A percentile compares a stretch with the other conserved stretches of the same genome.
phyloP scores from a whole-genome alignment of 2,888 invertebrate species.

The Drosophila eohydei region DNA sequence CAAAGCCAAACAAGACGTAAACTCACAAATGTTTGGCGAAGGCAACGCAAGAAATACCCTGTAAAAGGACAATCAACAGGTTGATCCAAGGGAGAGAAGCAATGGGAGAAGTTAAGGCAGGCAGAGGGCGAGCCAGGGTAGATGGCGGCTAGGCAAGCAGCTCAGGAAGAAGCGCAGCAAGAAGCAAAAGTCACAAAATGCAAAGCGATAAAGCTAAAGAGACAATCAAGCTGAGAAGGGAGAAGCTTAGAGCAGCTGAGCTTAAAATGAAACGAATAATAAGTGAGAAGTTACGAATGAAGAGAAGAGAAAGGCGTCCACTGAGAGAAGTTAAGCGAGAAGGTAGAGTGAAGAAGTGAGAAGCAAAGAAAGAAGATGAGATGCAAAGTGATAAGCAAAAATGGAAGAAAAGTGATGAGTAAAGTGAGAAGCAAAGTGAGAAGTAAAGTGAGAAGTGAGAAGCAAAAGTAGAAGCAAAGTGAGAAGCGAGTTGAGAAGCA shows the following conservation, averaged over 20 bases:
- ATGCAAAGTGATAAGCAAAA: too few species aligned
- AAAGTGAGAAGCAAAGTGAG: not conserved
- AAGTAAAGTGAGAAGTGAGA: not conserved
- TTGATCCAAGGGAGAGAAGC: too few species aligned
- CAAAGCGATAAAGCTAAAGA: too few species aligned
- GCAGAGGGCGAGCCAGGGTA: not conserved
- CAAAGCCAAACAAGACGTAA: constrained; percentile 61
- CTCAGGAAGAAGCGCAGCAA: too few species aligned
- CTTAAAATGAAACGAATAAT: not conserved
- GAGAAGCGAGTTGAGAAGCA: not conserved
- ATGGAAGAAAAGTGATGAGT: too few species aligned
- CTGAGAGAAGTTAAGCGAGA: not conserved
- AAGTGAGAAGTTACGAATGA: not conserved
- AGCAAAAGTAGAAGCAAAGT: not conserved
- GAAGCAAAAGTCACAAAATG: too few species aligned
- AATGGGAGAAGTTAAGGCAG: not conserved
- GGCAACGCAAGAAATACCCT: constrained; percentile 30
- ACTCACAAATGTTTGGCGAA: not conserved
- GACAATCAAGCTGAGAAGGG: too few species aligned
- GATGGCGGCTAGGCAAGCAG: too few species aligned
- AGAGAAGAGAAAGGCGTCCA: not conserved
- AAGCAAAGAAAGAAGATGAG: too few species aligned
- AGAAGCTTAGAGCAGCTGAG: too few species aligned
- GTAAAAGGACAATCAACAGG: constrained; percentile 2
- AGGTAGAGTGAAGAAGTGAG: not conserved